Conservation (phyloP, 2,797 vertebrate species). For the Parambassis ranga region DNA sequence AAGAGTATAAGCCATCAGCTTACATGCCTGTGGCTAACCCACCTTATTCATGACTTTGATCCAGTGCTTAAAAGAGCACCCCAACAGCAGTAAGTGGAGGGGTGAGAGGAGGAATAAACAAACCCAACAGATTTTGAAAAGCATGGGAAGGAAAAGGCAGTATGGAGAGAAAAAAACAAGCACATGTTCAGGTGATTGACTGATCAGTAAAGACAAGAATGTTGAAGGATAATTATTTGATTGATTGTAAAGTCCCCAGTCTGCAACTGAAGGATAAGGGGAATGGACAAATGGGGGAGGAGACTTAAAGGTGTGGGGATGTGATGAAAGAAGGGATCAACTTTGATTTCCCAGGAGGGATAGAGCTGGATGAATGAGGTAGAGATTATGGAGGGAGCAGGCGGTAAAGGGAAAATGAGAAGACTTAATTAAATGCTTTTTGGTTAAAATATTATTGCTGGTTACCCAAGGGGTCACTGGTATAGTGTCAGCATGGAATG, state of each 20-base stretch:
- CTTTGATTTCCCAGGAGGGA: conserved; percentile 67
- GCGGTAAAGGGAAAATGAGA: conserved; percentile 32
- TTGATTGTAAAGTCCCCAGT: conserved; percentile 35
- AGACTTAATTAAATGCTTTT: conserved; percentile 57
- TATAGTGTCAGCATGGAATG: background rate
- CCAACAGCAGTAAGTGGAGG: background rate
- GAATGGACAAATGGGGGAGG: conserved; percentile 30
- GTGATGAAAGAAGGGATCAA: conserved; percentile 56
- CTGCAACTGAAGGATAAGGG: conserved; percentile 31
- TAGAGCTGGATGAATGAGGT: conserved; percentile 41
- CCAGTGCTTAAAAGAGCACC: conserved; percentile 19
- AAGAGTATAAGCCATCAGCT: conserved; percentile 38
- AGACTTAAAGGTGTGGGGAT: conserved; percentile 28
- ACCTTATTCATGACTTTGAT: conserved; percentile 56
- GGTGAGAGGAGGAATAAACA: conserved; percentile 3
- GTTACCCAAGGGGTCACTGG: background rate
- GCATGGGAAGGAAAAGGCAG: background rate
- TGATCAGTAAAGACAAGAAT: conserved; percentile 22
- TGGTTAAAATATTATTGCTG: conserved; percentile 15
- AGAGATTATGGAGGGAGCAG: conserved; percentile 36
- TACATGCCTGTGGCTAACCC: conserved; percentile 44
- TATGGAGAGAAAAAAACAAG: background rate
- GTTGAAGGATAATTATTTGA: conserved; percentile 42
- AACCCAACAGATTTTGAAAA: background rate
- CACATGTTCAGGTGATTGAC: conserved; percentile 7